phyloP scores from a whole-genome alignment of 1,140 invertebrate genomes.

The Pseudomyrmex flavicornis region DNA sequence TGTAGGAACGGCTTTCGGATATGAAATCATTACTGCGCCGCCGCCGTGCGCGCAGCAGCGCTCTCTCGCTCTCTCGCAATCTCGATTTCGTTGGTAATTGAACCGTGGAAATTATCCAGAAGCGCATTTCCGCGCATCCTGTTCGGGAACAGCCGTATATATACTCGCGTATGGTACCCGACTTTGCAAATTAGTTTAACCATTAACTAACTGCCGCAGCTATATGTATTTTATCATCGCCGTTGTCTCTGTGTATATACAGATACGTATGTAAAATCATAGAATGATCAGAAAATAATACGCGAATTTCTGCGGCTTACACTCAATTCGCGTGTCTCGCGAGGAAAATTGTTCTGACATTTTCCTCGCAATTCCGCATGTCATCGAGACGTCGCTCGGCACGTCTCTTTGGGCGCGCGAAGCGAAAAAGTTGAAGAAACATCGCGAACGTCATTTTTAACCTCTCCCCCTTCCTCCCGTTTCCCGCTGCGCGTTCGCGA shows the following conservation, averaged over 20 bases:
- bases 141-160: neutral
- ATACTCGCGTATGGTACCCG: neutral
- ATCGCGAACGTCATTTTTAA: conserved; percentile 44
- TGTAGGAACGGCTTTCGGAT: conserved; percentile 51
- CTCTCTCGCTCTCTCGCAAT: conserved; percentile 10
- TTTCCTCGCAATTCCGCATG: neutral
- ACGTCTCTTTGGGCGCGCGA: conserved; percentile 23
- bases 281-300: too few relatives aligned
- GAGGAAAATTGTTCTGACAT: neutral
- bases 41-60: neutral
- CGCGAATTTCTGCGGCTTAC: neutral
- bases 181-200: conserved; percentile 48
- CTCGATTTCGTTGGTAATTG: conserved; percentile 43
- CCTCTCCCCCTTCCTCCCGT: conserved; percentile 5
- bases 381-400: conserved; percentile 22
- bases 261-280: too few relatives aligned
- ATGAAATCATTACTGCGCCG: conserved; percentile 51
- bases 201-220: conserved; percentile 9
- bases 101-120: conserved; percentile 53
- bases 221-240: neutral
- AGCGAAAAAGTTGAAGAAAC: conserved; percentile 40
- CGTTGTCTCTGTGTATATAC: neutral
- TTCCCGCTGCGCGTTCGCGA: conserved; percentile 26
- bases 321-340: conserved; percentile 7
- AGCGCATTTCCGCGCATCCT: conserved; percentile 41